Evolutionary conservation across 1,140 invertebrate species (phyloP).

Genomic region (Planococcus citri): DNA sequence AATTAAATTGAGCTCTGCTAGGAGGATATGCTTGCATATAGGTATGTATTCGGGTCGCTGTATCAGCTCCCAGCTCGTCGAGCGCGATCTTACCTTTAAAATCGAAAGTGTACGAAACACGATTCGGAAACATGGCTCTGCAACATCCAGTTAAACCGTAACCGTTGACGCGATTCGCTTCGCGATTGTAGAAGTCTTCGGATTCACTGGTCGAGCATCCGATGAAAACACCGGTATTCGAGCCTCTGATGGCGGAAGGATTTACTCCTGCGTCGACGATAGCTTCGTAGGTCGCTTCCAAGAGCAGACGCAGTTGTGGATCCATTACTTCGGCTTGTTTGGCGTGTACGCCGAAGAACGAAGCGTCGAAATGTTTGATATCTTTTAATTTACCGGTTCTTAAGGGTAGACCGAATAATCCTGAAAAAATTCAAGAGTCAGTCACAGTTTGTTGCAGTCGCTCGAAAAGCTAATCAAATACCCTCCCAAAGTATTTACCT

Average conservation of each 20-base stretch:
- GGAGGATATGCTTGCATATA: too few species aligned
- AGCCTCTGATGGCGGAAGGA: constrained; percentile 62
- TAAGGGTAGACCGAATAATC: constrained; percentile 65
- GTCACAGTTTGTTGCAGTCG: constrained; percentile 4
- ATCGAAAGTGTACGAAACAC: constrained; percentile 90
- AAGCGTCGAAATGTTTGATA: constrained; percentile 71
- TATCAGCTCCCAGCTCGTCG: too few species aligned
- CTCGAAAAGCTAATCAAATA: too few species aligned
- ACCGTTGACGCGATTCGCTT: constrained; percentile 68
- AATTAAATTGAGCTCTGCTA: neutral
- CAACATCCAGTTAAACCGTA: constrained; percentile 87
- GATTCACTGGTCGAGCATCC: constrained; percentile 77
- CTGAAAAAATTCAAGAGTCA: constrained; percentile 25
- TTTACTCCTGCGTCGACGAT: constrained; percentile 83
- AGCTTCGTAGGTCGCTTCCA: constrained; percentile 89
- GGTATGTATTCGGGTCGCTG: too few species aligned
- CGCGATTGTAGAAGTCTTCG: constrained; percentile 62
- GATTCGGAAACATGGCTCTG: constrained; percentile 90
- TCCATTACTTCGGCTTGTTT: constrained; percentile 94
- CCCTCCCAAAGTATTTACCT: too few species aligned
- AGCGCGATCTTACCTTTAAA: constrained; percentile 44
- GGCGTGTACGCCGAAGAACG: constrained; percentile 86
- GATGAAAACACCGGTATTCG: constrained; percentile 81
- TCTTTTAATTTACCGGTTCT: constrained; percentile 84
- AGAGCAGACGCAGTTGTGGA: constrained; percentile 77